phyloP scores from a whole-genome alignment of 2,888 invertebrate species.

The Cheilosia scutellata region DNA sequence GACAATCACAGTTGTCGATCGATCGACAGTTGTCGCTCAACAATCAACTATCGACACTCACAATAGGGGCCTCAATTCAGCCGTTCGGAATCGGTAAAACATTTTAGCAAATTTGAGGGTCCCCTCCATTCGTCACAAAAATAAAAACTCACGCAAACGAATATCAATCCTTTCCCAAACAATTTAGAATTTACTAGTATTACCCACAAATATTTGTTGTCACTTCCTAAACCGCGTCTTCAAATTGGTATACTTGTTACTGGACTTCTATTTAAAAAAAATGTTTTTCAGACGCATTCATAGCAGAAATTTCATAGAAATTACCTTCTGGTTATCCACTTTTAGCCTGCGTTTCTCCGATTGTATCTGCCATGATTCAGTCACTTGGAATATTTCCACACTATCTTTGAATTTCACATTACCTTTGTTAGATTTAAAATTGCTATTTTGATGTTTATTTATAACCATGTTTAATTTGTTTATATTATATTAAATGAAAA shows the following conservation, averaged over 20 bases:
- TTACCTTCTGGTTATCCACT: conserved; percentile 42
- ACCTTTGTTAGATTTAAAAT: background rate
- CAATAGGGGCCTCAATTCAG: too few relatives aligned
- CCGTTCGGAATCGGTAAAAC: too few relatives aligned
- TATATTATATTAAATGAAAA: background rate
- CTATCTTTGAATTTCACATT: conserved; percentile 37
- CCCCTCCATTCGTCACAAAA: too few relatives aligned
- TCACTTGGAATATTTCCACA: conserved; percentile 58
- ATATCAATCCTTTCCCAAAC: too few relatives aligned
- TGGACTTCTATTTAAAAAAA: conserved; percentile 12
- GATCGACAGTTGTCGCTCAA: too few relatives aligned
- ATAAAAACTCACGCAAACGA: too few relatives aligned
- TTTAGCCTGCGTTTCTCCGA: conserved; percentile 28
- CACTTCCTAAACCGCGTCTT: conserved; percentile 46
- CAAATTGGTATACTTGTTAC: conserved; percentile 39
- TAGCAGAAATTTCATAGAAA: background rate
- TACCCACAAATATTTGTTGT: background rate
- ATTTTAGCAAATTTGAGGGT: too few relatives aligned
- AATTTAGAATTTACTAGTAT: too few relatives aligned
- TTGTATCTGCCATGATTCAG: conserved; percentile 49
- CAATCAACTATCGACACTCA: too few relatives aligned
- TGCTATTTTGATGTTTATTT: background rate
- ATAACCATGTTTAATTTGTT: conserved; percentile 21
- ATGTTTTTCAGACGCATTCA: background rate
- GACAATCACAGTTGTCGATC: too few relatives aligned